These are phyloP conservation scores for Coecobrya sp. DNA, from an alignment of 2,888 invertebrate genomes.

Conservation along the genomic window DNA sequence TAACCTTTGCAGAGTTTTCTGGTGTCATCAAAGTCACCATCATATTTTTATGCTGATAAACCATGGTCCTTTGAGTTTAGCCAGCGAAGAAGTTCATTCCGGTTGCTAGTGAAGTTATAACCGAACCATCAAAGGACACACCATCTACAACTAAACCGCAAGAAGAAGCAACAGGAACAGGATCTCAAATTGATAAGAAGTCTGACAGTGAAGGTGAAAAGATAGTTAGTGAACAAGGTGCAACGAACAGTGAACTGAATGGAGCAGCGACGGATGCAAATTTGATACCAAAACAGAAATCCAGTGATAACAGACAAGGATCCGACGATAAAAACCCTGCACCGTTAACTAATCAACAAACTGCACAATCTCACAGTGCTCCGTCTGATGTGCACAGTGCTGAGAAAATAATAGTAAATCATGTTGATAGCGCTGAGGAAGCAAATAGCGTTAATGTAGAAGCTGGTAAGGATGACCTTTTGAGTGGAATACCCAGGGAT, in stretches of 20 bases:
- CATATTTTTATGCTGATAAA: slow-evolving; percentile 72
- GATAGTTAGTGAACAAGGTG: background rate
- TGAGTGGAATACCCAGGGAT: slow-evolving; percentile 7
- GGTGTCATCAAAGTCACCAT: slow-evolving; percentile 74
- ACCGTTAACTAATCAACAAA: background rate
- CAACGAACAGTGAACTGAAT: background rate
- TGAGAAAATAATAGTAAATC: background rate
- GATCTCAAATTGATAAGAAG: slow-evolving; percentile 72
- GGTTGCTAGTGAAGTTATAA: slow-evolving; percentile 31
- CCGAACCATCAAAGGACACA: slow-evolving; percentile 18
- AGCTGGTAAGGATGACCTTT: background rate
- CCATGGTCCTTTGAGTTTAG: slow-evolving; percentile 65
- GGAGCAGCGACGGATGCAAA: background rate
- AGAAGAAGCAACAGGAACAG: slow-evolving; percentile 8
- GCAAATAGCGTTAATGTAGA: background rate
- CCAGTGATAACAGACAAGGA: slow-evolving; percentile 7
- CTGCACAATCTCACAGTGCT: background rate
- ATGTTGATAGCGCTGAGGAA: background rate
- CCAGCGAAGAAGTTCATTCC: slow-evolving; percentile 83
- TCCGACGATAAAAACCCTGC: background rate
- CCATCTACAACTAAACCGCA: background rate
- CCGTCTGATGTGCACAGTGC: background rate
- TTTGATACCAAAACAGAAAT: background rate
- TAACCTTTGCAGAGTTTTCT: slow-evolving; percentile 66
- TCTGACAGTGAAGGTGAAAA: slow-evolving; percentile 58